Evolutionary conservation across 2,113 vertebrate genomes (phyloP).

Genomic region (Rhynchomys soricoides): DNA sequence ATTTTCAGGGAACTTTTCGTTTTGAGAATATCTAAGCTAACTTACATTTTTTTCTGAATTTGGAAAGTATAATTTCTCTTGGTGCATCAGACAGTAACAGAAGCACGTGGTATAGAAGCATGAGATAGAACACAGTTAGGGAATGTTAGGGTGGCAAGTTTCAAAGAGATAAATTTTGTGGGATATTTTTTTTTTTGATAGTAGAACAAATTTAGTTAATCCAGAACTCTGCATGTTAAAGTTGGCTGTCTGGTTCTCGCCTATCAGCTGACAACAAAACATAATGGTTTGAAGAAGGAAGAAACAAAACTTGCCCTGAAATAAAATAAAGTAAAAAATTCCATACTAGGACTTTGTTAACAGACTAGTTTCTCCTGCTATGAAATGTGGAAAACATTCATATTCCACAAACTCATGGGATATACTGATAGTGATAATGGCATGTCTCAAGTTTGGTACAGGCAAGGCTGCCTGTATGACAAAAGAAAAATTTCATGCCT

Average conservation of each 20-base stretch:
- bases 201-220: constrained; percentile 6
- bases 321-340: background rate
- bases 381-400: background rate
- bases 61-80: background rate
- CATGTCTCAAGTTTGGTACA: background rate
- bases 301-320: constrained; percentile 2
- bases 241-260: background rate
- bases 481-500: background rate
- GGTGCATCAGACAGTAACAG: background rate
- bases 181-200: background rate
- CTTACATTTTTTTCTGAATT: constrained; percentile 30
- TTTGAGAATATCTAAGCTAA: constrained; percentile 14
- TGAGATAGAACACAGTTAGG: background rate
- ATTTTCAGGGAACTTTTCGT: background rate
- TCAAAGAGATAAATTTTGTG: constrained; percentile 16
- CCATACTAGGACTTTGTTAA: constrained; percentile 12
- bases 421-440: background rate
- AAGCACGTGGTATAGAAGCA: background rate
- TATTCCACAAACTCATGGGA: background rate
- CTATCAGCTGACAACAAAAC: constrained; percentile 17
- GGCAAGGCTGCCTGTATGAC: background rate
- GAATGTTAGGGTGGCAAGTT: background rate
- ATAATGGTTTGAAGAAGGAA: background rate
- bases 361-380: background rate
- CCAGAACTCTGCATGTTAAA: constrained; percentile 26